phyloP scores from a whole-genome alignment of 2,113 vertebrate species.

The Eubucco bourcierii region DNA sequence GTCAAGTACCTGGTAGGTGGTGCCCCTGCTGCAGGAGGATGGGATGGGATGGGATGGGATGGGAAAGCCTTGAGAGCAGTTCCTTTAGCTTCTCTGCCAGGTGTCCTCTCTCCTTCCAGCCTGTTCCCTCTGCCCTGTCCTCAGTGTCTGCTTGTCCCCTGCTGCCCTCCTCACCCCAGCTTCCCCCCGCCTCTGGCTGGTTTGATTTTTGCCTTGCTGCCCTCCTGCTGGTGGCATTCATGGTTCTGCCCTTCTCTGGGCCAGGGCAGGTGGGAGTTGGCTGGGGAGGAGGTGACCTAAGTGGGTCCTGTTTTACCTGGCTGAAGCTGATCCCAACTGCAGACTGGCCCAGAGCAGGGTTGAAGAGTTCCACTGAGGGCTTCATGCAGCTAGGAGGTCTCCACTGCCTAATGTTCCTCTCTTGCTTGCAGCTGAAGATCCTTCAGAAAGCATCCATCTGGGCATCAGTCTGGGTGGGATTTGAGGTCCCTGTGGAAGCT shows the following conservation, averaged over 20 bases:
- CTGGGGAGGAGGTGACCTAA: rapidly evolving
- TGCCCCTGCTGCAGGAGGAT: neutral
- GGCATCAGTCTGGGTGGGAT: neutral
- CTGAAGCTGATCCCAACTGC: neutral
- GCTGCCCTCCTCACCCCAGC: neutral
- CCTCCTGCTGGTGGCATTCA: rapidly evolving
- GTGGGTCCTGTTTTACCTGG: neutral
- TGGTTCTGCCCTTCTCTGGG: neutral
- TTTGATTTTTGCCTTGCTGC: neutral
- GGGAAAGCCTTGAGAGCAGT: neutral
- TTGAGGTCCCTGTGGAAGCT: neutral
- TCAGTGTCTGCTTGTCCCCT: neutral
- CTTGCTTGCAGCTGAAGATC: constrained; percentile 26
- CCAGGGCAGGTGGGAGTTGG: rapidly evolving
- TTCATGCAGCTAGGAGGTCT: neutral
- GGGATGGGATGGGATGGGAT: neutral
- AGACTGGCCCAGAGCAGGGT: neutral
- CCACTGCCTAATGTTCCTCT: rapidly evolving
- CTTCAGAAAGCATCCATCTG: neutral
- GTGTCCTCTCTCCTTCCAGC: rapidly evolving
- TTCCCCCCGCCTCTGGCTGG: neutral
- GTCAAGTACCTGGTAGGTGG: constrained; percentile 19
- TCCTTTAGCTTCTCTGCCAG: neutral
- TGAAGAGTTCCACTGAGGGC: neutral
- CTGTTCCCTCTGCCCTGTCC: neutral